Conservation (phyloP, 2,888 invertebrate species). For the Tachina lurida region DNA sequence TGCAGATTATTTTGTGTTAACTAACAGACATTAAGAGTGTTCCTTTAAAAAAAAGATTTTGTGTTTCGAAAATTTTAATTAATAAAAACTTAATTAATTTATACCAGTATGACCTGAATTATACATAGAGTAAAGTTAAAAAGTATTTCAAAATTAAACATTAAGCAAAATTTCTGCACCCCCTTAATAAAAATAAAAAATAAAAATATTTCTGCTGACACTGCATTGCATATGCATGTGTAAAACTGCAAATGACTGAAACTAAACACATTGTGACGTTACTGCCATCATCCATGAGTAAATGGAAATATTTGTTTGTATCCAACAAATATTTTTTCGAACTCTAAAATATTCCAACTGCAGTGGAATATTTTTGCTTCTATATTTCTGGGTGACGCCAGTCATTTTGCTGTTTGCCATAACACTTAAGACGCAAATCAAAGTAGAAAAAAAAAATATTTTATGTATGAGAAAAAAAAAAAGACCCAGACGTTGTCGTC, state of each 20-base stretch:
- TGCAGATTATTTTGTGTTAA: not conserved
- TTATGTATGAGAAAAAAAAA: not conserved
- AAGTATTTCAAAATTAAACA: too few species aligned
- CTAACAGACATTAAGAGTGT: not conserved
- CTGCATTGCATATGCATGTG: not conserved
- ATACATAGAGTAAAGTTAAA: too few species aligned
- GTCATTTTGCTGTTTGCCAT: conserved; percentile 14
- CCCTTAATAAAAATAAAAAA: not conserved
- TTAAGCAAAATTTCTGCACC: too few species aligned
- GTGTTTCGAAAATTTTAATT: too few species aligned
- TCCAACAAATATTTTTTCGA: not conserved
- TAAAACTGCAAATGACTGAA: not conserved
- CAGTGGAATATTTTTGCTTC: conserved; percentile 41
- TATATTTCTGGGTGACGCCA: conserved; percentile 53
- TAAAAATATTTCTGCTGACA: not conserved
- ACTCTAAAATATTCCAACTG: conserved; percentile 39
- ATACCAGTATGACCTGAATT: too few species aligned
- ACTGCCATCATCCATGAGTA: not conserved
- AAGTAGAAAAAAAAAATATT: not conserved
- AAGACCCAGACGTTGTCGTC: conserved; percentile 49
- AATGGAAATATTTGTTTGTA: not conserved
- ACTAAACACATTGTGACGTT: not conserved
- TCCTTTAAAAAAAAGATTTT: not conserved
- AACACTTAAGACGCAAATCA: not conserved
- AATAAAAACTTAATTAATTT: not conserved